Percentiles rank a stretch among this genome's conserved stretches.
phyloP scores from a whole-genome alignment of 2,113 vertebrate species.

The Cephalopterus ornatus region DNA sequence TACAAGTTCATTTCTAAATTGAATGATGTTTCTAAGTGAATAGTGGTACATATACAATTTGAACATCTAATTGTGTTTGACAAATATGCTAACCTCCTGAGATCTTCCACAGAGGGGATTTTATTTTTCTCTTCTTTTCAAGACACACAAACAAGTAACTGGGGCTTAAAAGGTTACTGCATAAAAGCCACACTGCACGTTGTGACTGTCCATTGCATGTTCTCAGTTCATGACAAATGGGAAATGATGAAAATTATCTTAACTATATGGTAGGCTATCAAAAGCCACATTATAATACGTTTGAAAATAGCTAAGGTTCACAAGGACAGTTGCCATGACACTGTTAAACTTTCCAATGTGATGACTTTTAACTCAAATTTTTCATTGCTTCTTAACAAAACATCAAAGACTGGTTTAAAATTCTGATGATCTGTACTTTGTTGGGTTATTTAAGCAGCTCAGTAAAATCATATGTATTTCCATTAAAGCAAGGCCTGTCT shows the following conservation, averaged over 20 bases:
- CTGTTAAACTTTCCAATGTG: background rate
- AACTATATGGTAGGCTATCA: background rate
- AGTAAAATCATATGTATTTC: background rate
- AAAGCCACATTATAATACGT: background rate
- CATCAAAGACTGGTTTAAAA: background rate
- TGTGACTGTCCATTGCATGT: background rate
- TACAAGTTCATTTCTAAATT: background rate
- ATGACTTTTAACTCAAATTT: background rate
- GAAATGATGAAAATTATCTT: background rate
- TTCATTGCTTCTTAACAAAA: background rate
- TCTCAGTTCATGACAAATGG: background rate
- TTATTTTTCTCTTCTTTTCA: background rate
- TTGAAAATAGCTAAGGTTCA: background rate
- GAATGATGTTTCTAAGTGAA: background rate
- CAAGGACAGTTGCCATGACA: background rate
- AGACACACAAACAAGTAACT: background rate
- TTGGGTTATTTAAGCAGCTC: background rate
- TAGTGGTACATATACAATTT: background rate
- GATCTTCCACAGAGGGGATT: background rate
- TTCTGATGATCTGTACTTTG: background rate
- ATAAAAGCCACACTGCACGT: background rate
- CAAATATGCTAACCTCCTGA: background rate
- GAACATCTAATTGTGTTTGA: background rate
- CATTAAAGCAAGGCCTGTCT: background rate
- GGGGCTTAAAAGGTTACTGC: background rate